Conservation (phyloP, 2,113 vertebrate species). For the Istiophorus platypterus region DNA sequence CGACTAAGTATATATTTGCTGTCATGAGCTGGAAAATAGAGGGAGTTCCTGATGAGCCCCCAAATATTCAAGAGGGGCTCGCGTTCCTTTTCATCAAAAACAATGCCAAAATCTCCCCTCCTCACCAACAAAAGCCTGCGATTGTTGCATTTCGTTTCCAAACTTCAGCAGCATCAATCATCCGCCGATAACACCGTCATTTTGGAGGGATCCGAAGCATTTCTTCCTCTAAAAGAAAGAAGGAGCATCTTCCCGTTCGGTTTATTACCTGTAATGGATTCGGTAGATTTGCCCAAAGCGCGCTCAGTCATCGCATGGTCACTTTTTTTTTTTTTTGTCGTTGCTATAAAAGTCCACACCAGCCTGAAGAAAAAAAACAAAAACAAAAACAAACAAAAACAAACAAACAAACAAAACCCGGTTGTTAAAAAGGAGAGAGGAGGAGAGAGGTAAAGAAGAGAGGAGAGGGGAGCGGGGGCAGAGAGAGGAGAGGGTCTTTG, state of each 20-base stretch:
- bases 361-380: conserved; percentile 30
- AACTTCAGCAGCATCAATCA: conserved; percentile 39
- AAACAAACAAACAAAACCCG: conserved; percentile 3
- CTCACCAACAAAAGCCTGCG: background rate
- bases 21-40: background rate
- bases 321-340: conserved; percentile 65
- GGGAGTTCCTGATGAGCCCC: conserved; percentile 6
- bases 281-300: conserved; percentile 77
- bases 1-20: background rate
- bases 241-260: conserved; percentile 28
- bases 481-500: conserved; percentile 11
- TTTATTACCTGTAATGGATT: conserved; percentile 83
- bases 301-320: conserved; percentile 87
- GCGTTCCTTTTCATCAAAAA: conserved; percentile 44
- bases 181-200: background rate
- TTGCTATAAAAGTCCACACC: conserved; percentile 74
- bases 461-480: background rate
- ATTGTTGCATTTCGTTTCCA: conserved; percentile 9
- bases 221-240: background rate
- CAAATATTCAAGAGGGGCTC: conserved; percentile 1
- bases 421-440: conserved; percentile 8
- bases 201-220: background rate
- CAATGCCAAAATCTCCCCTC: conserved; percentile 13
- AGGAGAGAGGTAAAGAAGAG: conserved; percentile 23
- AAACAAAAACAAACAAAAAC: background rate